phyloP scores from a whole-genome alignment of 2,888 invertebrate genomes.

The Thelaira solivaga region DNA sequence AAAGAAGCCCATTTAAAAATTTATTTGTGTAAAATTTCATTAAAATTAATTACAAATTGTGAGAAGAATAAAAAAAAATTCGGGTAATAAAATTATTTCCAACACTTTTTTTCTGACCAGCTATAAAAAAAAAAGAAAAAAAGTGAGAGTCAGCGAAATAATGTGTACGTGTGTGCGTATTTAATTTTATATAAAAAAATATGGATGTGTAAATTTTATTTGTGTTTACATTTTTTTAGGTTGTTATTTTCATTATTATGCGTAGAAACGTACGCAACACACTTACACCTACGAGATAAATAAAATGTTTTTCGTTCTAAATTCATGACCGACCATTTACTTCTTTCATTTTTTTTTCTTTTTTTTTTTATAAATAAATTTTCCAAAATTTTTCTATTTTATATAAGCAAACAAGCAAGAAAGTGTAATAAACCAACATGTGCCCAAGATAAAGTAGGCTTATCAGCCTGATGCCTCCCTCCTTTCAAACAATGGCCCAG shows the following conservation, averaged over 20 bases:
- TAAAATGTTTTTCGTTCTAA: conserved; percentile 46
- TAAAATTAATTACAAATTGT: too few relatives aligned
- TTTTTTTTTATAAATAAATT: background rate
- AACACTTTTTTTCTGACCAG: background rate
- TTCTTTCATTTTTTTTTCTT: too few relatives aligned
- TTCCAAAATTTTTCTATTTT: conserved; percentile 1
- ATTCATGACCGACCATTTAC: conserved; percentile 60
- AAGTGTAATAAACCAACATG: conserved; percentile 38
- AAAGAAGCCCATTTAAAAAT: too few relatives aligned
- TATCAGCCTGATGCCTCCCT: conserved; percentile 53
- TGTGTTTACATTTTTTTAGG: conserved; percentile 55
- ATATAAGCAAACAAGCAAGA: background rate
- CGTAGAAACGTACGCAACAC: conserved; percentile 56
- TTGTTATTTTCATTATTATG: conserved; percentile 62
- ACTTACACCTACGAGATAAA: conserved; percentile 20
- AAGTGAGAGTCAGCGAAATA: background rate
- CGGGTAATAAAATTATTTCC: background rate
- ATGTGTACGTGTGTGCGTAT: background rate
- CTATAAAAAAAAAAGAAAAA: background rate
- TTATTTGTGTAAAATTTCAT: too few relatives aligned
- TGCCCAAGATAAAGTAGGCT: conserved; percentile 60
- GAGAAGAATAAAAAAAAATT: too few relatives aligned
- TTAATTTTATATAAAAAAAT: background rate
- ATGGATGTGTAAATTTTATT: conserved; percentile 24
- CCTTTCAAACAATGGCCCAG: background rate